phyloP scores from a whole-genome alignment of 2,888 invertebrate genomes.

The Tenthredo distinguenda region DNA sequence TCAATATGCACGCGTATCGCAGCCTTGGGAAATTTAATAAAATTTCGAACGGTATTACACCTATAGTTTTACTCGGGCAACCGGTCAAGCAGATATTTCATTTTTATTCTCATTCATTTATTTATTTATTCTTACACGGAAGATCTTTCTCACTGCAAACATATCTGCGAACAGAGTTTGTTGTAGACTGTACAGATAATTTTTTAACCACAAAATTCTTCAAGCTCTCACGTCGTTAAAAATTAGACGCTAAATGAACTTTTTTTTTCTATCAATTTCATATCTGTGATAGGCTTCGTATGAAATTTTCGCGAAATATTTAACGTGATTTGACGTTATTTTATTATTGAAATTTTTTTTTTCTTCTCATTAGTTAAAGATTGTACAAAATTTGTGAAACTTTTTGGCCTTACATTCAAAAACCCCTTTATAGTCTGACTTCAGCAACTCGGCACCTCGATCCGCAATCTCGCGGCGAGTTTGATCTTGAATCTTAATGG shows the following conservation, averaged over 20 bases:
- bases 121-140: neutral
- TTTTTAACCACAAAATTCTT: no score
- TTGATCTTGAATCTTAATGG: slow-evolving; percentile 38
- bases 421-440: neutral
- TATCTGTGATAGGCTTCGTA: neutral
- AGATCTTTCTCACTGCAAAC: no score
- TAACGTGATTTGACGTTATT: neutral
- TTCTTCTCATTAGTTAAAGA: neutral
- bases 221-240: neutral
- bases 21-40: neutral
- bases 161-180: no score
- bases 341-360: neutral
- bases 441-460: neutral
- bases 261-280: neutral
- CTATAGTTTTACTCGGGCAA: neutral
- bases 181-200: no score
- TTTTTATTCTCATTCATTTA: neutral
- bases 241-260: neutral
- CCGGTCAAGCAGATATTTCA: neutral
- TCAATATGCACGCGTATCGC: neutral
- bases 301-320: neutral
- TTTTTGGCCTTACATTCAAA: neutral
- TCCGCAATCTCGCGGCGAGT: neutral
- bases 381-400: neutral
- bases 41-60: slow-evolving; percentile 2